Evolutionary conservation across 2,888 invertebrate species (phyloP).

Genomic region (Laothoe populi): DNA sequence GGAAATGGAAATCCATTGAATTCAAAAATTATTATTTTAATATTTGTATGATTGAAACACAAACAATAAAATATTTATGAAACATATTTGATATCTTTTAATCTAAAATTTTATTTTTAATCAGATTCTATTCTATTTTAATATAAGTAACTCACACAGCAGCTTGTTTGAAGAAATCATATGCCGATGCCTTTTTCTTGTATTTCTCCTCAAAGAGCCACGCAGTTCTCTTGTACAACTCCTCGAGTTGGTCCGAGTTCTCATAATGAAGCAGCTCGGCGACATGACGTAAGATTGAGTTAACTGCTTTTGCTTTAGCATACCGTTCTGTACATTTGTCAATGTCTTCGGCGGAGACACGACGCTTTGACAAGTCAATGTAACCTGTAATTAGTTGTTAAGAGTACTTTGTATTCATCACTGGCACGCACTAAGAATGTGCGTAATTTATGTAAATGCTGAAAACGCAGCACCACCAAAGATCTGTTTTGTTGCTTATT

Average conservation of each 20-base stretch:
- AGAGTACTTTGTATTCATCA: background rate
- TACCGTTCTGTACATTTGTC: conserved; percentile 99
- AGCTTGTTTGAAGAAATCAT: conserved; percentile 99
- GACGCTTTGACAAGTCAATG: conserved; percentile 99
- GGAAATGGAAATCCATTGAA: too few relatives aligned
- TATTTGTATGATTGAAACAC: too few relatives aligned
- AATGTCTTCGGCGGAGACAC: conserved; percentile 99
- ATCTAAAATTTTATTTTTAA: background rate
- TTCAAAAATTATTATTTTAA: too few relatives aligned
- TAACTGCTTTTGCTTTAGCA: conserved; percentile 99
- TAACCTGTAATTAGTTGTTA: conserved; percentile 88
- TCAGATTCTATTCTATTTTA: background rate
- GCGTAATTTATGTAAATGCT: too few relatives aligned
- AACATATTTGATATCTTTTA: too few relatives aligned
- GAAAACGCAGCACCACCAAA: too few relatives aligned
- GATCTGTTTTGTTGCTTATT: too few relatives aligned
- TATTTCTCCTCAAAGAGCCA: conserved; percentile 99
- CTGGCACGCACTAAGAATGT: too few relatives aligned
- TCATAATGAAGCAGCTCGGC: conserved; percentile 97
- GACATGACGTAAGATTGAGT: conserved; percentile 98
- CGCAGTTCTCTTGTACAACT: conserved; percentile 97
- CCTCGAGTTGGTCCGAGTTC: conserved; percentile 96
- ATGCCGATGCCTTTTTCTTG: conserved; percentile 97
- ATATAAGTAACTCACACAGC: conserved; percentile 89
- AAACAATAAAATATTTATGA: too few relatives aligned